Evolutionary conservation across 2,888 invertebrate genomes (phyloP).

Genomic region (Hybos culiciformis): DNA sequence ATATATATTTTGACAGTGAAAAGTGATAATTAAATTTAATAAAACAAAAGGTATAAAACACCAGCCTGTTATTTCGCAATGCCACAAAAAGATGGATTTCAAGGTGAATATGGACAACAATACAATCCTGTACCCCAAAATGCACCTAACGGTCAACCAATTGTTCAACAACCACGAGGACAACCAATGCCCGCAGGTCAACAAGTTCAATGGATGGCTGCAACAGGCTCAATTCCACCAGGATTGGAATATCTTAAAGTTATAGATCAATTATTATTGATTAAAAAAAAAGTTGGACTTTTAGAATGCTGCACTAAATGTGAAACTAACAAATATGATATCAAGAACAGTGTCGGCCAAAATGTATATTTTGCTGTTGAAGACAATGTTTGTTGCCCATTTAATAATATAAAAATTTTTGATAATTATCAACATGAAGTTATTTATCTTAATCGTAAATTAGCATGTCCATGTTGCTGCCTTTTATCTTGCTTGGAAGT

Average conservation of each 20-base stretch:
- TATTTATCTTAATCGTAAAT: conserved; percentile 67
- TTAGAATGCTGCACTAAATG: conserved; percentile 67
- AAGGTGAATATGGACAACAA: no score
- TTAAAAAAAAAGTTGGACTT: conserved; percentile 69
- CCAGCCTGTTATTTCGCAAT: no score
- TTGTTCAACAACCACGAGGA: no score
- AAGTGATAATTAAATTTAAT: no score
- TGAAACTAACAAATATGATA: conserved; percentile 76
- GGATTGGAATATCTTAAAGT: conserved; percentile 82
- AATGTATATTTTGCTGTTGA: conserved; percentile 68
- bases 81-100: no score
- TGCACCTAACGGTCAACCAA: no score
- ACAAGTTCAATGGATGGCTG: no score
- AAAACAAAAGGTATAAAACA: no score
- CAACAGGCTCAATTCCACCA: no score
- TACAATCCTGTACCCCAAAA: no score
- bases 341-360: conserved; percentile 66
- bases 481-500: conserved; percentile 76
- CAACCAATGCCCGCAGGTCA: no score
- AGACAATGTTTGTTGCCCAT: conserved; percentile 70
- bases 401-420: conserved; percentile 74
- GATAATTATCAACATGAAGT: conserved; percentile 74
- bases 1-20: no score
- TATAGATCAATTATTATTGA: conserved; percentile 69
- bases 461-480: conserved; percentile 69